Evolutionary conservation across 2,888 invertebrate species (phyloP).

Genomic region (Acleris emargana): DNA sequence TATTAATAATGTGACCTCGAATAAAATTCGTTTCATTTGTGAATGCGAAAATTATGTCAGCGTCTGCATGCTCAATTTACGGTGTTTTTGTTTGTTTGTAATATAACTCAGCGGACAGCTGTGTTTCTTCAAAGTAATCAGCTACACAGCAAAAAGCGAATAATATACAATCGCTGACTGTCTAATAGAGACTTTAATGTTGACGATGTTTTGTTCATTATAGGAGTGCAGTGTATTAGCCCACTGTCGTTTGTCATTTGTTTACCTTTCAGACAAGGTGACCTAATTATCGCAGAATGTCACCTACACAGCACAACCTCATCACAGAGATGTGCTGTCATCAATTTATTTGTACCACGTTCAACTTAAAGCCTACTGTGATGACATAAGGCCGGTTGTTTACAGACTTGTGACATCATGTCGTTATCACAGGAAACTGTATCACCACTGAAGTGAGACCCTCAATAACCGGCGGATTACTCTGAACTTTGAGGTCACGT

Average conservation of each 20-base stretch:
- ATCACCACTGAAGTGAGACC: conserved; percentile 54
- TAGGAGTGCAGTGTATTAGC: conserved; percentile 4
- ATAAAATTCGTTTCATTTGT: too few relatives aligned
- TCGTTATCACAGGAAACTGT: conserved; percentile 48
- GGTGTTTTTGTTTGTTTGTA: too few relatives aligned
- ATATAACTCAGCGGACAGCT: too few relatives aligned
- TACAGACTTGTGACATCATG: conserved; percentile 68
- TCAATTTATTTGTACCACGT: conserved; percentile 35
- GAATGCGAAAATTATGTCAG: too few relatives aligned
- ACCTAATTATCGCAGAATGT: conserved; percentile 35
- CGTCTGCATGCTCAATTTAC: too few relatives aligned
- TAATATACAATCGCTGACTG: not conserved
- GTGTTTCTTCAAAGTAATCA: too few relatives aligned
- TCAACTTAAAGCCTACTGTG: conserved; percentile 35
- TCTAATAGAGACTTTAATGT: not conserved
- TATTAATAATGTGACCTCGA: too few relatives aligned
- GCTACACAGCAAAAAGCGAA: not conserved
- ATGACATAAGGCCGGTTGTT: conserved; percentile 50
- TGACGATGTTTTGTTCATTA: conserved; percentile 1
- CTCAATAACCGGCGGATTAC: conserved; percentile 45
- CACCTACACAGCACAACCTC: conserved; percentile 12
- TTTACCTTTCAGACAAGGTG: conserved; percentile 33
- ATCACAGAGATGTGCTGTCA: conserved; percentile 21
- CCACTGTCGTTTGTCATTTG: conserved; percentile 17
- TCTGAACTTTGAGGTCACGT: conserved; percentile 49